Conservation (phyloP, 2,113 vertebrate genomes). For the Notothenia rossii region DNA sequence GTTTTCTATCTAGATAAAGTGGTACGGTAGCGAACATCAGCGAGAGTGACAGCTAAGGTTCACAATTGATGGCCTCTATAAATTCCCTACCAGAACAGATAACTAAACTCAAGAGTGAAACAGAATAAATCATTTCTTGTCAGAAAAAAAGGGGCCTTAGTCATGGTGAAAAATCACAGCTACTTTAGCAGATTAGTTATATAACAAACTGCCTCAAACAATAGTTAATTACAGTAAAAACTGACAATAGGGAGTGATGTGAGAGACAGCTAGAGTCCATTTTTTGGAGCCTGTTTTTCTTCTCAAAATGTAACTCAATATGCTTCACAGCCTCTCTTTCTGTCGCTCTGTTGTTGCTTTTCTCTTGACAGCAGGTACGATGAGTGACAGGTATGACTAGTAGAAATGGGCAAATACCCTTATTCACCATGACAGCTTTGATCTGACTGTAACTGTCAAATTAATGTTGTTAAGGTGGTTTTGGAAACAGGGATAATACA, state of each 20-base stretch:
- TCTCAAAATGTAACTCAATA: background rate
- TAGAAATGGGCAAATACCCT: conserved; percentile 27
- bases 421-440: conserved; percentile 19
- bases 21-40: background rate
- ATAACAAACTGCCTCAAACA: background rate
- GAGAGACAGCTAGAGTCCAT: background rate
- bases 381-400: conserved; percentile 28
- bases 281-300: background rate
- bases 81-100: background rate
- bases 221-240: conserved; percentile 14
- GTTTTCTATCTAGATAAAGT: background rate
- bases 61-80: background rate
- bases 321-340: conserved; percentile 16
- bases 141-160: background rate
- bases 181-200: conserved; percentile 10
- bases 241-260: background rate
- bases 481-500: conserved; percentile 4
- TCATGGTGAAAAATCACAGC: background rate
- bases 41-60: background rate
- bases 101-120: background rate
- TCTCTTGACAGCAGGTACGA: background rate
- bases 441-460: conserved; percentile 41
- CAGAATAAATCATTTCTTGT: background rate
- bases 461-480: background rate
- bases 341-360: conserved; percentile 20